phyloP scores from a whole-genome alignment of 2,888 invertebrate genomes.

The Electrophaes corylata region DNA sequence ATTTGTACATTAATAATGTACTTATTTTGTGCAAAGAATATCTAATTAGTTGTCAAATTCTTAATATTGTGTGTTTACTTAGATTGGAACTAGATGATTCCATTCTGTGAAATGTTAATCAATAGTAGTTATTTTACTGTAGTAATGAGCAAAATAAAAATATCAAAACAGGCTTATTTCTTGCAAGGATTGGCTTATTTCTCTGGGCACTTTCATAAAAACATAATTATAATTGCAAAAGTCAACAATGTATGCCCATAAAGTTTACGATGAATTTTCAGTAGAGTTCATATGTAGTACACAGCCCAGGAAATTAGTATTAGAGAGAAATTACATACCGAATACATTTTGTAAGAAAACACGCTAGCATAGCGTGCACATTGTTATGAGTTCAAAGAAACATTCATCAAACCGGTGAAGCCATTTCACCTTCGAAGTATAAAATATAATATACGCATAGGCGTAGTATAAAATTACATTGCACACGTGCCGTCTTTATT shows the following conservation, averaged over 20 bases:
- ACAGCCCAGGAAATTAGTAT: constrained; percentile 6
- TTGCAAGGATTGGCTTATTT: not conserved
- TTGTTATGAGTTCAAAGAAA: constrained; percentile 21
- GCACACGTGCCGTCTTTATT: not conserved
- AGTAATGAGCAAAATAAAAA: no score
- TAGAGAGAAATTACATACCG: constrained; percentile 14
- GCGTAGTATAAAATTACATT: constrained; percentile 1
- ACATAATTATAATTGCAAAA: not conserved
- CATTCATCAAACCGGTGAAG: constrained; percentile 8
- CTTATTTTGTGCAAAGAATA: no score
- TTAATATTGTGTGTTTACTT: no score
- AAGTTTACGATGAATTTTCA: constrained; percentile 13
- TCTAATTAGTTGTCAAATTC: no score
- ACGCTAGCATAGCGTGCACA: constrained; percentile 16
- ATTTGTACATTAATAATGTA: no score
- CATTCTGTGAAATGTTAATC: no score
- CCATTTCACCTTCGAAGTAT: constrained; percentile 9
- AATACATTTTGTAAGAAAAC: constrained; percentile 9
- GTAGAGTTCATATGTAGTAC: constrained; percentile 1
- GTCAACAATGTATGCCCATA: constrained; percentile 4
- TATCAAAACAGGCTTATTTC: not conserved
- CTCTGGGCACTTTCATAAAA: not conserved
- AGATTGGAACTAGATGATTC: no score
- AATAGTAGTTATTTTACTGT: no score
- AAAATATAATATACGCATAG: no score